Percentiles rank a stretch among this genome's conserved stretches.
Conservation (phyloP, 1,140 invertebrate species). For the Mercenaria mercenaria region DNA sequence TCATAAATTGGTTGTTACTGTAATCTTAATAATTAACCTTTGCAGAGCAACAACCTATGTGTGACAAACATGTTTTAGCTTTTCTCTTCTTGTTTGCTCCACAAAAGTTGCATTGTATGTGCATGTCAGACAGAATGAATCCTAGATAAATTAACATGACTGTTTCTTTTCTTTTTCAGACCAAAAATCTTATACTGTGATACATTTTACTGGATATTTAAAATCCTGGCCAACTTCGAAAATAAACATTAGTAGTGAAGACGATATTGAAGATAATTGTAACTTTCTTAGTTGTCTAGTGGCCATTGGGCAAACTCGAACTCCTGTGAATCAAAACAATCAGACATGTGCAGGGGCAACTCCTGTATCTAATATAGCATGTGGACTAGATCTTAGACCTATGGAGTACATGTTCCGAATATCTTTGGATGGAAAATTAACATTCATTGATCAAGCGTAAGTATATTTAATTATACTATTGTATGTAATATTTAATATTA, state of each 20-base stretch:
- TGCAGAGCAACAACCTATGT: too few relatives aligned
- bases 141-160: too few relatives aligned
- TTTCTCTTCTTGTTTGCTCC: too few relatives aligned
- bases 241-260: constrained; percentile 89
- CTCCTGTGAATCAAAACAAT: constrained; percentile 52
- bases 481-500: too few relatives aligned
- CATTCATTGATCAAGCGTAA: constrained; percentile 91
- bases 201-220: constrained; percentile 96
- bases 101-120: too few relatives aligned
- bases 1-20: too few relatives aligned
- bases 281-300: constrained; percentile 94
- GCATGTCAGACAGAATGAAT: too few relatives aligned
- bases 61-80: too few relatives aligned
- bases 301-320: constrained; percentile 87
- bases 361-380: constrained; percentile 71
- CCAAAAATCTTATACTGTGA: constrained; percentile 91
- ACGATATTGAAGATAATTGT: constrained; percentile 89
- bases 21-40: too few relatives aligned
- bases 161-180: constrained; percentile 88
- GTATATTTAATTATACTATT: constrained; percentile 44
- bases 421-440: constrained; percentile 89
- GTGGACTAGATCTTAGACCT: constrained; percentile 82
- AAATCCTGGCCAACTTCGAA: constrained; percentile 96
- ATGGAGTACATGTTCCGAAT: constrained; percentile 90
- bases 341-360: constrained; percentile 66